These are phyloP conservation scores for Calycopis cecrops DNA, from an alignment of 1,140 invertebrate species.

Conservation along the genomic window DNA sequence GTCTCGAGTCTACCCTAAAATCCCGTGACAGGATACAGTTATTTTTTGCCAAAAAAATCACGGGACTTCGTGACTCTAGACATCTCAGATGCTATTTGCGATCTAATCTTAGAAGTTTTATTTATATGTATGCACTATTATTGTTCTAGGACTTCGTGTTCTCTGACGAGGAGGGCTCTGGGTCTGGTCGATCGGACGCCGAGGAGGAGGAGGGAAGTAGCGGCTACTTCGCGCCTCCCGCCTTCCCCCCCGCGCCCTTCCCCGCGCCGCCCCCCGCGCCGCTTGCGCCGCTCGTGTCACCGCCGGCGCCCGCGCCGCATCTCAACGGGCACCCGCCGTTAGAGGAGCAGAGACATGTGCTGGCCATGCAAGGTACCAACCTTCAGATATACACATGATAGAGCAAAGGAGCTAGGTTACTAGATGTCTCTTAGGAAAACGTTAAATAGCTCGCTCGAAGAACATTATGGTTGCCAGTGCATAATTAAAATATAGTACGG, in stretches of 20 bases:
- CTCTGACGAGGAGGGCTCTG: constrained; percentile 83
- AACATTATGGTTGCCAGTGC: no score
- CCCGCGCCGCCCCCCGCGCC: constrained; percentile 43
- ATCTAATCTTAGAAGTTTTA: no score
- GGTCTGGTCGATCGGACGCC: constrained; percentile 75
- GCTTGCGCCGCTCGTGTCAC: constrained; percentile 32
- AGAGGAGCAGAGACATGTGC: constrained; percentile 10
- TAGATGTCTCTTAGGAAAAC: background rate
- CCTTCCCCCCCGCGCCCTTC: constrained; percentile 44
- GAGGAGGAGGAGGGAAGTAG: constrained; percentile 77
- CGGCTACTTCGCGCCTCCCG: constrained; percentile 47
- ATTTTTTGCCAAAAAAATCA: no score
- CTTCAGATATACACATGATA: no score
- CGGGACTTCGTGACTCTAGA: no score
- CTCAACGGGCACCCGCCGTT: constrained; percentile 66
- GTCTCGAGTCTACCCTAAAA: no score
- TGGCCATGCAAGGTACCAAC: constrained; percentile 53
- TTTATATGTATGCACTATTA: constrained; percentile 1
- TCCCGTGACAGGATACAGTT: no score
- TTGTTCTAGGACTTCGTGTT: constrained; percentile 81
- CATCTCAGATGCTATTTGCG: no score
- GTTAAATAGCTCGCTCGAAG: no score
- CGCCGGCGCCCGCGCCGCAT: constrained; percentile 43
- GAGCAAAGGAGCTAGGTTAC: no score
- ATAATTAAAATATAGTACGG: no score